Evolutionary conservation across 2,797 vertebrate species (phyloP), one percentile per base, ranked within the genome.

Genomic region (Ctenopoma kingsleyae): DNA sequence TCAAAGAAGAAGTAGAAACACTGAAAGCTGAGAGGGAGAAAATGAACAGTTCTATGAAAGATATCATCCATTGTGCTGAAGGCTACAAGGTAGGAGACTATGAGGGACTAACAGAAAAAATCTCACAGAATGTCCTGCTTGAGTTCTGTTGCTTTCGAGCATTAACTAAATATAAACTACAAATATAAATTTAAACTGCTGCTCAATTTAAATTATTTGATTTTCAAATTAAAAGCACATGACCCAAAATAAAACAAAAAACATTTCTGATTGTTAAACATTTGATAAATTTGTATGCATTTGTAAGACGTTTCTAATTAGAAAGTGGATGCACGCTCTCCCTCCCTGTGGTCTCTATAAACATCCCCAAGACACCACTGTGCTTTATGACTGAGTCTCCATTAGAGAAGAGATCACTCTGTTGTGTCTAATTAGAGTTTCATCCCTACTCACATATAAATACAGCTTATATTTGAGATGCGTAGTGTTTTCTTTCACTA

Each of bases 1-100:
- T 98, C 20, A 96, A 85, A 67, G 95, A 96, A 57, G 95, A 97
- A 60, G 73, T 98, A 50, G 94, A 95, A 16, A 84, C 86, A 51
- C 76, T 96, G 75, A 96, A 76, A 67, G 91, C 91, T 30, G 96
- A 97, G 75, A 95, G 92, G 81, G 95, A 97, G 80, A 94, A 92
- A 30, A 82, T 97, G 27, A 95, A 92, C 62, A 84, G 92, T 75
- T 98, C 97, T 5, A 89, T 99, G 95, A 97, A 95, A 80, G 97
- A 97, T 52, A 93, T 99, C 63, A 97, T 99, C 86, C 97, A 97
- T 17, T 93, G 95, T 46, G 97, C 98, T 60, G 97, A 98, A 89
- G 95, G 94, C 82, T 99, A 98, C 87, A 99, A 97, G 96, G 98
- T 99, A 93, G 15, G 74, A 35, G 20, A 51, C 25, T 35, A 20